Percentiles rank a stretch among this genome's conserved stretches.
These are phyloP conservation scores for Achlya flavicornis DNA, from an alignment of 2,888 invertebrate species.

Conservation along the genomic window DNA sequence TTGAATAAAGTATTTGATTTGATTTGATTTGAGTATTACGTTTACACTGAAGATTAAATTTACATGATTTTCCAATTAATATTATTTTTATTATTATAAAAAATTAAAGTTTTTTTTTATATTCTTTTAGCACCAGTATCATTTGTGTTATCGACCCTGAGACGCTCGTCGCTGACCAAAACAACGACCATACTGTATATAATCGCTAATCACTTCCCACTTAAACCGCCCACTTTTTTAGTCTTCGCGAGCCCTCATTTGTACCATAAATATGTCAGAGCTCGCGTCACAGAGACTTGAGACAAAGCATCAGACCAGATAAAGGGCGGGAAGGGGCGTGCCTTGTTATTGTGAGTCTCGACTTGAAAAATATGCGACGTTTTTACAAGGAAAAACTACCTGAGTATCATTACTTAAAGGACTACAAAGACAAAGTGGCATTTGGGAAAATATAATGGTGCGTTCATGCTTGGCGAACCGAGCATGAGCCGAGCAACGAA, in stretches of 20 bases:
- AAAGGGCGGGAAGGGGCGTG: background rate
- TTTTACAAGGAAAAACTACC: background rate
- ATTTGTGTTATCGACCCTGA: too few species aligned
- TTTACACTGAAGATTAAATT: too few species aligned
- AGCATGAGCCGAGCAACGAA: too few species aligned
- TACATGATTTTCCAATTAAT: too few species aligned
- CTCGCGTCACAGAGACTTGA: constrained; percentile 10
- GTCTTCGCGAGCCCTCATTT: constrained; percentile 5
- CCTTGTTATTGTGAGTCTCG: background rate
- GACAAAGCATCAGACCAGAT: constrained; percentile 9
- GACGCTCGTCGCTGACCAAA: too few species aligned
- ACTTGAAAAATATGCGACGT: background rate
- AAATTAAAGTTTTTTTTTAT: too few species aligned
- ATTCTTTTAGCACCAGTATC: too few species aligned
- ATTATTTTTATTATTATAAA: too few species aligned
- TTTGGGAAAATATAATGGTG: background rate
- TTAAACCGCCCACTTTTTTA: background rate
- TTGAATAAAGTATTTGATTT: too few species aligned
- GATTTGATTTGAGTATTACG: too few species aligned
- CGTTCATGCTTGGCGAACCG: too few species aligned
- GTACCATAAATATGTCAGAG: constrained; percentile 13
- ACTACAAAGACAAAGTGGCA: background rate
- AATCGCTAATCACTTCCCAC: background rate
- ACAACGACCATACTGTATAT: too few species aligned
- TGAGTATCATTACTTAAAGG: background rate